Evolutionary conservation across 2,113 vertebrate species (phyloP).

Genomic region (Vidua chalybeata): DNA sequence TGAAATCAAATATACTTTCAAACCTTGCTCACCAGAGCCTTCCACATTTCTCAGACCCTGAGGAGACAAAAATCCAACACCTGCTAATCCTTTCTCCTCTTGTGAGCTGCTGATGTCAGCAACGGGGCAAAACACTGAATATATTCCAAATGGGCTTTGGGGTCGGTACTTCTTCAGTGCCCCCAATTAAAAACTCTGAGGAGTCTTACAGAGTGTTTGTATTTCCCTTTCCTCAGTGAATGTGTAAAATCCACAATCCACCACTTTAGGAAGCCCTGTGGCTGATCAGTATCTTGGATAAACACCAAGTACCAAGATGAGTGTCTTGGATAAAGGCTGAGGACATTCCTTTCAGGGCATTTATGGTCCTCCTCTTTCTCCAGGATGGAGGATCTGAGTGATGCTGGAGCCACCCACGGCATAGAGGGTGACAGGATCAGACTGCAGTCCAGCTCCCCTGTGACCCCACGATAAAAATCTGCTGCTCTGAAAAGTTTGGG

Average conservation of each 20-base stretch:
- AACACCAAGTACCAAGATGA: not conserved
- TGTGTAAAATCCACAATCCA: not conserved
- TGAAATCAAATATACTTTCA: not conserved
- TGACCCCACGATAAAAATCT: not conserved
- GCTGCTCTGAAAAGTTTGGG: not conserved
- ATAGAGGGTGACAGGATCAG: not conserved
- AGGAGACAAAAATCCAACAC: not conserved
- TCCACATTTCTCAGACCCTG: not conserved
- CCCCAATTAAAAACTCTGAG: not conserved
- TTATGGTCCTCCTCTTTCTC: not conserved
- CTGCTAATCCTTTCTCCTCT: not conserved
- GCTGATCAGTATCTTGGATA: not conserved
- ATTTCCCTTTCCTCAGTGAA: not conserved
- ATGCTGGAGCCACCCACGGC: not conserved
- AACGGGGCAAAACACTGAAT: rapidly evolving
- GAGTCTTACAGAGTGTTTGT: not conserved
- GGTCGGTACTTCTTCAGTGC: not conserved
- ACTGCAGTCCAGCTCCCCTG: not conserved
- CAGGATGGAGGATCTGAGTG: not conserved
- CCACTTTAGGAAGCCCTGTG: not conserved
- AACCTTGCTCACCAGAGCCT: not conserved
- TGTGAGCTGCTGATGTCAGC: not conserved
- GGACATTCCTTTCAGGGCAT: not conserved
- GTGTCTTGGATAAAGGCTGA: not conserved
- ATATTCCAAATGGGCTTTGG: not conserved